Evolutionary conservation across 2,888 invertebrate species (phyloP).

Genomic region (Leptogaster cylindrica): DNA sequence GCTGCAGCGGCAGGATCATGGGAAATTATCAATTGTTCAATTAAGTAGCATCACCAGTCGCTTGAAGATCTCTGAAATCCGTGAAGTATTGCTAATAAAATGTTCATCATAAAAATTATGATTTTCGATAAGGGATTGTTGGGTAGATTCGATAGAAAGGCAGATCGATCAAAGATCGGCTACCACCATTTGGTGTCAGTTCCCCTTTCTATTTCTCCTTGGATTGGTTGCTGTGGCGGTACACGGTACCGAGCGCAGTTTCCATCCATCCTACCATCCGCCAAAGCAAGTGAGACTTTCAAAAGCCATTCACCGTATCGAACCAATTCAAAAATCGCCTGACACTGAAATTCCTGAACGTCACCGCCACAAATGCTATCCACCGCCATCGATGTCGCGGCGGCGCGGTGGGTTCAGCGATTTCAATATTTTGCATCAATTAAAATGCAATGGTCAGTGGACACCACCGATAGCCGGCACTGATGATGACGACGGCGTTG

Average conservation of each 20-base stretch:
- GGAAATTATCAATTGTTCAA: no score
- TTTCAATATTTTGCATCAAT: constrained; percentile 28
- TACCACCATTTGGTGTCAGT: no score
- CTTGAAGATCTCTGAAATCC: no score
- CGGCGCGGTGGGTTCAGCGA: neutral
- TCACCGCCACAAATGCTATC: neutral
- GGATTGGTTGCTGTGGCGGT: constrained; percentile 9
- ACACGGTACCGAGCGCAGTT: neutral
- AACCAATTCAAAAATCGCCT: constrained; percentile 33
- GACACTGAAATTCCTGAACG: constrained; percentile 33
- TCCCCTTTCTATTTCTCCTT: constrained; percentile 24
- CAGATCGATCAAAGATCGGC: no score
- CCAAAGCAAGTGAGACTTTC: constrained; percentile 31
- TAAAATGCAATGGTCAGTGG: constrained; percentile 31
- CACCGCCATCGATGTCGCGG: constrained; percentile 8
- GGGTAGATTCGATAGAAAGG: no score
- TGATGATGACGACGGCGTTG: no score
- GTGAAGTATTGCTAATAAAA: no score
- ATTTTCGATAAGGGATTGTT: no score
- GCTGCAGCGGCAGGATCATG: no score
- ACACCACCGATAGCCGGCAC: neutral
- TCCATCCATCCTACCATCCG: constrained; percentile 18
- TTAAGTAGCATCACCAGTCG: no score
- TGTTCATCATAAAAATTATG: no score
- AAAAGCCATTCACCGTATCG: constrained; percentile 37